Evolutionary conservation across 2,888 invertebrate species (phyloP).

Genomic region (Sisyra nigra): DNA sequence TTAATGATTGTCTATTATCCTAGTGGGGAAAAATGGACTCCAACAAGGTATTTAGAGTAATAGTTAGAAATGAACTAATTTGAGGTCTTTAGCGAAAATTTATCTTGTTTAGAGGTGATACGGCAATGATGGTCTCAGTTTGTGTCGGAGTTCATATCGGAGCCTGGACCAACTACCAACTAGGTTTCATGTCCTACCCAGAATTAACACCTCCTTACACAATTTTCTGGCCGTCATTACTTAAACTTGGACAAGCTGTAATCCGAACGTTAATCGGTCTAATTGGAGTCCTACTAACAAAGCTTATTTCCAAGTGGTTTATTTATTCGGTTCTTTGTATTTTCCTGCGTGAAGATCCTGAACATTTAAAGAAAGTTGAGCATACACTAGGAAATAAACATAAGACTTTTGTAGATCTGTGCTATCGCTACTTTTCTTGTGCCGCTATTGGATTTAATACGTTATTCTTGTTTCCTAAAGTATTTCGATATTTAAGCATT

Average conservation of each 20-base stretch:
- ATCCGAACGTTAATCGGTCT: slow-evolving; percentile 62
- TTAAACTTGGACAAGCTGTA: slow-evolving; percentile 49
- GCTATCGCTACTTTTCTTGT: slow-evolving; percentile 71
- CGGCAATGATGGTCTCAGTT: slow-evolving; percentile 72
- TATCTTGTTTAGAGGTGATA: slow-evolving; percentile 78
- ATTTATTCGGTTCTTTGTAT: slow-evolving; percentile 56
- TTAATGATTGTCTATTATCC: slow-evolving; percentile 65
- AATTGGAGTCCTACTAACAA: slow-evolving; percentile 50
- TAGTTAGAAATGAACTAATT: slow-evolving; percentile 14
- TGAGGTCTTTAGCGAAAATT: slow-evolving; percentile 4
- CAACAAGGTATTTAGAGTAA: no score
- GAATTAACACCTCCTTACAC: slow-evolving; percentile 47
- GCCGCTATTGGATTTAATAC: slow-evolving; percentile 65
- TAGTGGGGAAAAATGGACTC: slow-evolving; percentile 72
- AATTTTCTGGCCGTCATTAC: slow-evolving; percentile 63
- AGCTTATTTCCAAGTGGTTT: slow-evolving; percentile 48
- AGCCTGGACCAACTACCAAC: slow-evolving; percentile 71
- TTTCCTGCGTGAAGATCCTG: slow-evolving; percentile 46
- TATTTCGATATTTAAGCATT: slow-evolving; percentile 60
- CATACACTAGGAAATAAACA: slow-evolving; percentile 50
- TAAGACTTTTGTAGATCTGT: slow-evolving; percentile 63
- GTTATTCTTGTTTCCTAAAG: slow-evolving; percentile 57
- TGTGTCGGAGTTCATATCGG: slow-evolving; percentile 63
- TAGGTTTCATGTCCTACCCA: slow-evolving; percentile 47
- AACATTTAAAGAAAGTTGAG: slow-evolving; percentile 45